Conservation (phyloP, 2,797 vertebrate species). For the Xiphorhynchus erythropygius region DNA sequence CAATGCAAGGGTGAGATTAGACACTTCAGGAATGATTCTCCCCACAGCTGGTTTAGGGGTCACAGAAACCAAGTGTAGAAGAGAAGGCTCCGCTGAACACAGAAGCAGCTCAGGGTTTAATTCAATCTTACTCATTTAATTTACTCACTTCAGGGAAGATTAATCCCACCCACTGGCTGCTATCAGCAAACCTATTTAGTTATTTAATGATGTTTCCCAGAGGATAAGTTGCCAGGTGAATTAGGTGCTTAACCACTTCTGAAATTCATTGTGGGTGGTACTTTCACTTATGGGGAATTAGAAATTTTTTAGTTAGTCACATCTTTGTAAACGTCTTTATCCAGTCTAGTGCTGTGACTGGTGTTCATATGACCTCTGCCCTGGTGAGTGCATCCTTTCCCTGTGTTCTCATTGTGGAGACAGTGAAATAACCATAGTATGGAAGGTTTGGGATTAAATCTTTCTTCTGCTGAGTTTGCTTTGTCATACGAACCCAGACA, state of each 20-base stretch:
- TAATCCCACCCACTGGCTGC: background rate
- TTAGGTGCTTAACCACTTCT: background rate
- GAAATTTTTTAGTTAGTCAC: background rate
- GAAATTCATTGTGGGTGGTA: background rate
- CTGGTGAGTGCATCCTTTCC: background rate
- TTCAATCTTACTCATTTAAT: background rate
- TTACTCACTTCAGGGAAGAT: background rate
- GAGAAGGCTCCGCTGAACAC: background rate
- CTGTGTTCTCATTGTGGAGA: background rate
- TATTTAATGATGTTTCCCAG: background rate
- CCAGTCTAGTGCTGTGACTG: background rate
- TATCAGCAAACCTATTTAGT: background rate
- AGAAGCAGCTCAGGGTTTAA: background rate
- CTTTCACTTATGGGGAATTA: background rate
- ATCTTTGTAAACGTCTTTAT: background rate
- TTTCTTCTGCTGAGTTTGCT: background rate
- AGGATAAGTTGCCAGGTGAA: background rate
- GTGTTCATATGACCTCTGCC: background rate
- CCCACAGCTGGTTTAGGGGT: background rate
- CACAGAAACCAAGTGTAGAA: background rate
- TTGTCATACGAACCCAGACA: background rate
- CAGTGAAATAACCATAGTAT: background rate
- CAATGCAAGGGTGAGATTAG: background rate
- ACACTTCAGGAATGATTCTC: background rate
- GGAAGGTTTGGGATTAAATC: background rate